Evolutionary conservation across 92 coral and sea anemone genomes (phyloP), one percentile per base, ranked within the genome.

Genomic region (Epizoanthus rinbou): DNA sequence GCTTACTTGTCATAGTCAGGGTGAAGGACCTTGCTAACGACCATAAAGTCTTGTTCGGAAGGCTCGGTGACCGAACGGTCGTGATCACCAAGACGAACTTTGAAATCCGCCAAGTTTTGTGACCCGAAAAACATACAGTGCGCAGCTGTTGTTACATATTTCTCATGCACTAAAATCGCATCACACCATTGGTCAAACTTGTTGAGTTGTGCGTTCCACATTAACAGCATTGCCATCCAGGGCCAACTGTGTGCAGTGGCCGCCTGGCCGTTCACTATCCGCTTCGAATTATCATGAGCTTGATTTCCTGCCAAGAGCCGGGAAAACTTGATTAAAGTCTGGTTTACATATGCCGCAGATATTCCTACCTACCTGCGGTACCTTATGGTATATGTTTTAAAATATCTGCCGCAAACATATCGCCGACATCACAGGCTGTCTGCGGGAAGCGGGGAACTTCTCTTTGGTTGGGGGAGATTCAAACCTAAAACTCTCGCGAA

Each of bases 111-210:
- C 56, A 76, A 19, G 57, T 76, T 76, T 60, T 76, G 57, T n/a
- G 82, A 76, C 7, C 69, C 69, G 39, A 76, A 76, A 56, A 35
- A 59, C 70, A 76, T 76, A 54, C 82, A 76, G 57, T 76, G 82
- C 3, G 82, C 82, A 4, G 82, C 82, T 6, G 82, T 76, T 10
- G 82, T 39, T 0, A 76, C 69, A 8, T 25, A 37, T 18, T 35
- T 47, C 21, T 39, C 8, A 19, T 76, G 69, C 11, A 76, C 69
- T 24, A 76, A 39, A 58, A 60, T 39, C 6, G 69, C 82, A 54
- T 21, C 82, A 60, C 82, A 76, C 69, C 69, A 60, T 8, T 76
- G 82, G 35, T 35, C 37, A 35, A 76, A 76, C 70, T 58, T 76
- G 10, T 39, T 60, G 6, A 37, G 56, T 13, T 10, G 33, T 60